These are phyloP conservation scores for Tolypeutes matacus DNA, from an alignment of 2,797 vertebrate genomes.

Conservation along the genomic window DNA sequence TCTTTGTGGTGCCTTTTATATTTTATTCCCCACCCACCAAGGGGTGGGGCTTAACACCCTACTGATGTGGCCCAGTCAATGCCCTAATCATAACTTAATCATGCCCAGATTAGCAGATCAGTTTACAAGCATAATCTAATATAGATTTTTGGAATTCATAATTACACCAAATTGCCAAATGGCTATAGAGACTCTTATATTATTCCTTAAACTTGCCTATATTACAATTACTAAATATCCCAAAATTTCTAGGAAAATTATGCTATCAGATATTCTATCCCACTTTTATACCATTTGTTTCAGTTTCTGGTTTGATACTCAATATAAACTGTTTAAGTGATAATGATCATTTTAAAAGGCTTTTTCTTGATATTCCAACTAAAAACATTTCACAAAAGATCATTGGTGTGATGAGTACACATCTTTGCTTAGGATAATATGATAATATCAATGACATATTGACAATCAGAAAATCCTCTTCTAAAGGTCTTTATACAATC, in stretches of 20 bases:
- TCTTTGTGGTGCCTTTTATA: too few relatives aligned
- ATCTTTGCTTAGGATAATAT: not conserved
- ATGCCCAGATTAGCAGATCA: too few relatives aligned
- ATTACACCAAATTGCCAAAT: too few relatives aligned
- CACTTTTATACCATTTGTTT: conserved; percentile 37
- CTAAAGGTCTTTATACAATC: not conserved
- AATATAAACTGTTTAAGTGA: conserved; percentile 13
- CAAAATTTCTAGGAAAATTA: not conserved
- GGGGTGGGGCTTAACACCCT: too few relatives aligned
- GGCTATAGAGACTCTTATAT: too few relatives aligned
- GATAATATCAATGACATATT: not conserved
- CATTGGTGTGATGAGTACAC: not conserved
- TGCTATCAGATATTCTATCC: not conserved
- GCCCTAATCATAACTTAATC: too few relatives aligned
- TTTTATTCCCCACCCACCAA: too few relatives aligned
- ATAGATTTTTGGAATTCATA: too few relatives aligned
- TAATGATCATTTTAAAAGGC: not conserved
- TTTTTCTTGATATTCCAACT: conserved; percentile 28
- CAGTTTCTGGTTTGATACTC: not conserved
- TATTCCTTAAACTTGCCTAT: not conserved
- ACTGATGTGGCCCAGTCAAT: too few relatives aligned
- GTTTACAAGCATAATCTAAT: too few relatives aligned
- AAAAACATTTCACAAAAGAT: conserved; percentile 23
- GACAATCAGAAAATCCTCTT: not conserved
- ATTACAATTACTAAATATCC: not conserved